Base-by-base conservation (phyloP, 2,113 vertebrate genomes). In the Progne subis region DNA sequence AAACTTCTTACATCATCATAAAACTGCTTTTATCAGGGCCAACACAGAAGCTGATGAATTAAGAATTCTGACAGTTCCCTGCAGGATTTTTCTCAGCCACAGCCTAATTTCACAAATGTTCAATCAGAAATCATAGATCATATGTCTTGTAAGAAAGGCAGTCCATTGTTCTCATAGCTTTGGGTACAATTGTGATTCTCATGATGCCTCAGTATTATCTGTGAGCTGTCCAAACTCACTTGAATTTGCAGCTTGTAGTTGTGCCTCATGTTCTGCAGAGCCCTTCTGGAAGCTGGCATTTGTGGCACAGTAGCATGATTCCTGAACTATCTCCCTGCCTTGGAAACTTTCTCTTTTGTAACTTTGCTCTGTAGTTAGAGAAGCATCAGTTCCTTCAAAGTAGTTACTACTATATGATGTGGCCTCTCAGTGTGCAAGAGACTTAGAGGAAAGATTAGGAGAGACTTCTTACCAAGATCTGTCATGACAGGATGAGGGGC, bases 161-260 rank as follows among this genome's bases (percentile, higher is more conserved):
- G 5, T 67, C 91, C 18, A 6, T 50, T 1, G 2, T 84, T 47
- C 24, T 72, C 9, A 6, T 59, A 28, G 25, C 29, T 79, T 83
- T 74, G 56, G 28, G 3, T 60, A 25, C 18, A 69, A 3, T 55
- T 0, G 0, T 26, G 32, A 24, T 64, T 16, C 34, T 64, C 74
- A 11, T n/a, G 31, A 11, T 72, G 59, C 74, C 34, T 82, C 29
- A 52, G 6, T 44, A 9, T 75, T 75, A 16, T 43, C 64, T 63
- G 29, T 43, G 53, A 64, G 37, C 25, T 14, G 14, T 59, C 29
- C 56, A 71, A 15, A 52, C 34, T 71, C 18, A 24, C 8, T 41
- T 61, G 24, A 1, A 2, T 64, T 92, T 63, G 9, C 26, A 68
- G 0, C 16, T 84, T 86, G 2, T 50, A 8, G 18, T 68, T 68